These are phyloP conservation scores for Geopemphigus sp. DNA, from an alignment of 1,140 invertebrate species.

Conservation along the genomic window DNA sequence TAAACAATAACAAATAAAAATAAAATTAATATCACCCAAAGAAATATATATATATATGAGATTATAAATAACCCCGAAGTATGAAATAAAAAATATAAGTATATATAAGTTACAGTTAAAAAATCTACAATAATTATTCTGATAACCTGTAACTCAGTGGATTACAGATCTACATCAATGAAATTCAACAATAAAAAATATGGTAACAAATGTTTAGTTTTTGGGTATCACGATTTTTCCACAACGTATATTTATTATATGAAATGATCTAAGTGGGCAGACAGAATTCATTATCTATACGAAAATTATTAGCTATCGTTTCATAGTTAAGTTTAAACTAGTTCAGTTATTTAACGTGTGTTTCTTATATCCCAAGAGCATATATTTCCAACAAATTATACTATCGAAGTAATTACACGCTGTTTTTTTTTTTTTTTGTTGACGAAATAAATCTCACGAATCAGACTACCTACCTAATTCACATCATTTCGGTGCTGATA, in stretches of 20 bases:
- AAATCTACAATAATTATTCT: too few relatives aligned
- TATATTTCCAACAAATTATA: neutral
- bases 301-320: neutral
- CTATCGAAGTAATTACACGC: constrained; percentile 22
- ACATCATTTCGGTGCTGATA: constrained; percentile 5
- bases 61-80: too few relatives aligned
- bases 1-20: too few relatives aligned
- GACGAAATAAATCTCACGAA: constrained; percentile 35
- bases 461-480: neutral
- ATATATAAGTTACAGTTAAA: too few relatives aligned
- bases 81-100: too few relatives aligned
- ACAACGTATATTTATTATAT: neutral
- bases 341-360: neutral
- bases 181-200: too few relatives aligned
- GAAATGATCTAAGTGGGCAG: too few relatives aligned
- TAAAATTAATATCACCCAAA: too few relatives aligned
- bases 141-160: too few relatives aligned
- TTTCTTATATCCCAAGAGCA: neutral
- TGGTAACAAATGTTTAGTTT: neutral
- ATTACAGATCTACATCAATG: too few relatives aligned
- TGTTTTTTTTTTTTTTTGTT: constrained; percentile 13
- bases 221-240: neutral
- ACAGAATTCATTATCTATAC: neutral
- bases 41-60: too few relatives aligned
- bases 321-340: neutral